Conservation (phyloP, 2,888 invertebrate genomes). For the Drosophila paranaensis region DNA sequence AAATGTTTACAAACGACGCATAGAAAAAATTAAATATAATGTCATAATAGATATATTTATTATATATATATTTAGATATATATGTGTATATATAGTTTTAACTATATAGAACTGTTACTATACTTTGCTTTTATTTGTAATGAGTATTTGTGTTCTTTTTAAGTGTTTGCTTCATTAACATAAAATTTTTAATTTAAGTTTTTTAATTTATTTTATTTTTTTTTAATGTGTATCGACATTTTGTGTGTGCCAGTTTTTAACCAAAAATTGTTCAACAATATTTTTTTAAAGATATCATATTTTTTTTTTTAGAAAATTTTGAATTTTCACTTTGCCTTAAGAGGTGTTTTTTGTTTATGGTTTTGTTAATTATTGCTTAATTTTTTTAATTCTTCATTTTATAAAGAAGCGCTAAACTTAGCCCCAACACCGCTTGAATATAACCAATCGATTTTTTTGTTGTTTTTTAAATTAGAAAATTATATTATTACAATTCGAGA, state of each 20-base stretch:
- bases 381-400: constrained; percentile 65
- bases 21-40: constrained; percentile 64
- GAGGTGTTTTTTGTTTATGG: constrained; percentile 29
- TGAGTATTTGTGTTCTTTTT: constrained; percentile 74
- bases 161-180: constrained; percentile 58
- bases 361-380: constrained; percentile 37
- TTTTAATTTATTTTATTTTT: constrained; percentile 23
- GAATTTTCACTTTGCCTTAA: constrained; percentile 57
- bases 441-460: constrained; percentile 60
- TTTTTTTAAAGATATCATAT: constrained; percentile 23
- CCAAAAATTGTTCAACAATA: constrained; percentile 75
- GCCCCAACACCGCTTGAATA: constrained; percentile 73
- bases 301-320: constrained; percentile 64
- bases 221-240: constrained; percentile 46
- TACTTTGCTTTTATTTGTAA: constrained; percentile 50
- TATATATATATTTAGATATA: constrained; percentile 34
- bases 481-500: constrained; percentile 68
- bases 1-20: constrained; percentile 74
- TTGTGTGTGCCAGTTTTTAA: constrained; percentile 55
- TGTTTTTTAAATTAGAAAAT: constrained; percentile 49
- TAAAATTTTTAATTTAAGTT: constrained; percentile 20
- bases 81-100: constrained; percentile 42
- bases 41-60: constrained; percentile 42
- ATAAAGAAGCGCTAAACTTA: constrained; percentile 74
- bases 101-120: constrained; percentile 41